Evolutionary conservation across 2,113 vertebrate genomes (phyloP).

Genomic region (Nicator chloris): DNA sequence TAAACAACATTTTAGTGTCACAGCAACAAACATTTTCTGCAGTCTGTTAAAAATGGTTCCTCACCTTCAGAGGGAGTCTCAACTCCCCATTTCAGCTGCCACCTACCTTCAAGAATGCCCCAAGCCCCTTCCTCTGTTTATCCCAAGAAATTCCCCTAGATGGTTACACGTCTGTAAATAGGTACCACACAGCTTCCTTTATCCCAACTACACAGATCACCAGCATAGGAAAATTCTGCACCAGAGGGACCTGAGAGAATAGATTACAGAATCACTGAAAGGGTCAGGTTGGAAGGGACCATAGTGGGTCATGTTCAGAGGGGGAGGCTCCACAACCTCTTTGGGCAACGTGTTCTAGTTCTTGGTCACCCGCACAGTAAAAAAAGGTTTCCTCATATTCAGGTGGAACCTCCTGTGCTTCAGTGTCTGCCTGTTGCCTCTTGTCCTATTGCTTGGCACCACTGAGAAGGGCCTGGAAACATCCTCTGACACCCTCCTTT

Average conservation of each 20-base stretch:
- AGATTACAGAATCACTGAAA: background rate
- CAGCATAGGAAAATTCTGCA: background rate
- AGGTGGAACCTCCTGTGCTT: background rate
- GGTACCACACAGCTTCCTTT: background rate
- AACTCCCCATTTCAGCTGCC: background rate
- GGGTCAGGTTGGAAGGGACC: background rate
- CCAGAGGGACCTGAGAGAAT: background rate
- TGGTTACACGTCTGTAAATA: background rate
- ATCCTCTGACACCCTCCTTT: background rate
- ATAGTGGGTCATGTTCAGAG: background rate
- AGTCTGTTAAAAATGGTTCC: background rate
- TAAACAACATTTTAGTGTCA: background rate
- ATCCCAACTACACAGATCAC: background rate
- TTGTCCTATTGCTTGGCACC: background rate
- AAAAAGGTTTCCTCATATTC: background rate
- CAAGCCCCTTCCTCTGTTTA: background rate
- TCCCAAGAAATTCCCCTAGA: background rate
- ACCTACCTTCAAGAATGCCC: background rate
- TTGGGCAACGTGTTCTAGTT: background rate
- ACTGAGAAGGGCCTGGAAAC: background rate
- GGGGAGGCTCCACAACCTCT: background rate
- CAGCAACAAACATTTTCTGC: background rate
- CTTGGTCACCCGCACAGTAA: fast-evolving
- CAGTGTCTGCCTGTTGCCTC: background rate
- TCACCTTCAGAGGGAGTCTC: background rate